Conservation (phyloP, 1,140 invertebrate genomes). For the Polypedilum vanderplanki region DNA sequence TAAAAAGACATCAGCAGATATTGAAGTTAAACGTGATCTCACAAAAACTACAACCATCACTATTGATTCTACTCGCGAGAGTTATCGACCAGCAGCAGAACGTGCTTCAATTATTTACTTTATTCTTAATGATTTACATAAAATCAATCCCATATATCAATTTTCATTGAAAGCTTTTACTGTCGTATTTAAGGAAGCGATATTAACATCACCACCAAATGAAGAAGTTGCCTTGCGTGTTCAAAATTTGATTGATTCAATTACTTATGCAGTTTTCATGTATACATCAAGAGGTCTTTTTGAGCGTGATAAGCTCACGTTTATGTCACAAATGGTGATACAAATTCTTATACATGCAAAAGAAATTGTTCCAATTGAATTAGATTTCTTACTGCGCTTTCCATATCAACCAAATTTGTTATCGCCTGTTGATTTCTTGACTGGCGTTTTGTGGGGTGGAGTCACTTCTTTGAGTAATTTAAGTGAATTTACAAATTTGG, state of each 20-base stretch:
- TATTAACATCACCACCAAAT: slow-evolving; percentile 58
- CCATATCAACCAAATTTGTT: slow-evolving; percentile 56
- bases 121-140: slow-evolving; percentile 85
- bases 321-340: slow-evolving; percentile 80
- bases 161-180: slow-evolving; percentile 94
- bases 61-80: slow-evolving; percentile 85
- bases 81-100: slow-evolving; percentile 77
- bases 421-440: slow-evolving; percentile 79
- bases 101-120: slow-evolving; percentile 89
- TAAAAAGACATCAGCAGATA: slow-evolving; percentile 85
- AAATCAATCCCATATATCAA: slow-evolving; percentile 94
- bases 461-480: slow-evolving; percentile 70
- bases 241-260: slow-evolving; percentile 73
- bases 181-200: slow-evolving; percentile 84
- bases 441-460: slow-evolving; percentile 78
- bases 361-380: slow-evolving; percentile 61
- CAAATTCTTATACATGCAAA: slow-evolving; percentile 60
- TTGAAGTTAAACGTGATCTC: slow-evolving; percentile 76
- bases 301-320: slow-evolving; percentile 88
- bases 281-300: slow-evolving; percentile 89
- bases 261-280: slow-evolving; percentile 77
- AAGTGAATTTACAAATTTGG: slow-evolving; percentile 78
- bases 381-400: slow-evolving; percentile 84
- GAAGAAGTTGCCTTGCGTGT: slow-evolving; percentile 68
- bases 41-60: slow-evolving; percentile 76